Evolutionary conservation across 2,888 invertebrate species (phyloP).

Genomic region (Euplagia quadripunctaria): DNA sequence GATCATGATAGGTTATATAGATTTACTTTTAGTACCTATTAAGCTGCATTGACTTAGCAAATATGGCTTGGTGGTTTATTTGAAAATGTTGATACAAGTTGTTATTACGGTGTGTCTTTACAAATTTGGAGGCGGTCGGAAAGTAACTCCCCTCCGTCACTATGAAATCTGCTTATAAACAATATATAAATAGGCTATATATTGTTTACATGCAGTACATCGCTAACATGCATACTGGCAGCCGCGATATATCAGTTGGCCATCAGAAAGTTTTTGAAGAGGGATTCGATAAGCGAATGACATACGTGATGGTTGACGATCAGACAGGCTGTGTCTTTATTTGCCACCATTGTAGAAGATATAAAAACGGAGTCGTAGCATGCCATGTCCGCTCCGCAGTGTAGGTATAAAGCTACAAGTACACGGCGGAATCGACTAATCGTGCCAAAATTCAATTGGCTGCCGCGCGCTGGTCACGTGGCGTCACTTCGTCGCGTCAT

Average conservation of each 20-base stretch:
- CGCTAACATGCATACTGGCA: too few species aligned
- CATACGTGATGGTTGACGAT: not conserved
- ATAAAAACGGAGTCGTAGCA: too few species aligned
- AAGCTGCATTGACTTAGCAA: not conserved
- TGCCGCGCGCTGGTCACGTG: too few species aligned
- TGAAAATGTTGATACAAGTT: not conserved
- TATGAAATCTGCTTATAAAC: not conserved
- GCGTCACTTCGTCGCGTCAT: too few species aligned
- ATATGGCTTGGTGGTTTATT: not conserved
- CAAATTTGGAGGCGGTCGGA: not conserved
- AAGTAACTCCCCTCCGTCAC: not conserved
- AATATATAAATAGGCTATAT: not conserved
- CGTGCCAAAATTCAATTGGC: too few species aligned
- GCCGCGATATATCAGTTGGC: too few species aligned
- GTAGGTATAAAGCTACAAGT: too few species aligned
- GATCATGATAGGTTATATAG: not conserved
- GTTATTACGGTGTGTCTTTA: not conserved
- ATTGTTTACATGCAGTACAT: too few species aligned
- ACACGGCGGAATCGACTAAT: too few species aligned
- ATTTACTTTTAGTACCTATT: not conserved
- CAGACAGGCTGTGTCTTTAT: not conserved
- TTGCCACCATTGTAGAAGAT: too few species aligned
- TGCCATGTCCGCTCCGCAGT: too few species aligned
- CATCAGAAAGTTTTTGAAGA: too few species aligned
- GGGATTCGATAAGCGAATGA: not conserved